These are phyloP conservation scores for Desoria tigrina DNA, from an alignment of 2,888 invertebrate species.

Conservation along the genomic window DNA sequence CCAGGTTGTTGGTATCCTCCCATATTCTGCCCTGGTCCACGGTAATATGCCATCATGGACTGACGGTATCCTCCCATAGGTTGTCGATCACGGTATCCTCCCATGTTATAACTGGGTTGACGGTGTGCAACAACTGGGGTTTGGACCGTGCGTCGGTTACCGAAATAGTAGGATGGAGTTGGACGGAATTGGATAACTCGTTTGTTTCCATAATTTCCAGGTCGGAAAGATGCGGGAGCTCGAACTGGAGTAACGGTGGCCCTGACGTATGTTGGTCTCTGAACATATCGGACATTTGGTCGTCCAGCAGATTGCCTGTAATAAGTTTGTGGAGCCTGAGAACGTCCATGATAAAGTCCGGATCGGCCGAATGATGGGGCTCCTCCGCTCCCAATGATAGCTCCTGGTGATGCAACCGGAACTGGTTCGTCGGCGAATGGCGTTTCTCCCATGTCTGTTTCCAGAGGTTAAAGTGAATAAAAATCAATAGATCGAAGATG, in stretches of 20 bases:
- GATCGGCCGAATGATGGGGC: not conserved
- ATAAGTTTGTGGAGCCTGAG: not conserved
- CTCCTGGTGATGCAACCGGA: not conserved
- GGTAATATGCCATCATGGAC: no score
- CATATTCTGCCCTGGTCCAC: no score
- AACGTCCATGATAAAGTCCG: not conserved
- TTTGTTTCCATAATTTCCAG: not conserved
- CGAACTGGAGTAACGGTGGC: slow-evolving; percentile 1
- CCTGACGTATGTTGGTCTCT: not conserved
- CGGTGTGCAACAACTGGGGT: no score
- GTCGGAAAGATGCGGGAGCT: not conserved
- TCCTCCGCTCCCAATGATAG: not conserved
- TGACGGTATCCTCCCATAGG: no score
- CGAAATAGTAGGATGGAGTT: slow-evolving; percentile 1
- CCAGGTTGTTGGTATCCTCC: not conserved
- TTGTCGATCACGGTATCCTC: no score
- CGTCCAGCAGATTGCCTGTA: not conserved
- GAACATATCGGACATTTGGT: not conserved
- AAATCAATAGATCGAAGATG: no score
- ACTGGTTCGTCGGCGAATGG: not conserved
- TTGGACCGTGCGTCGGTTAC: not conserved
- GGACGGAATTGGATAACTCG: not conserved
- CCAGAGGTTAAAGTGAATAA: no score
- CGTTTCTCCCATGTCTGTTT: not conserved
- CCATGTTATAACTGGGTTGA: no score